phyloP scores from a whole-genome alignment of 2,888 invertebrate species.

The Cheilosia variabilis region DNA sequence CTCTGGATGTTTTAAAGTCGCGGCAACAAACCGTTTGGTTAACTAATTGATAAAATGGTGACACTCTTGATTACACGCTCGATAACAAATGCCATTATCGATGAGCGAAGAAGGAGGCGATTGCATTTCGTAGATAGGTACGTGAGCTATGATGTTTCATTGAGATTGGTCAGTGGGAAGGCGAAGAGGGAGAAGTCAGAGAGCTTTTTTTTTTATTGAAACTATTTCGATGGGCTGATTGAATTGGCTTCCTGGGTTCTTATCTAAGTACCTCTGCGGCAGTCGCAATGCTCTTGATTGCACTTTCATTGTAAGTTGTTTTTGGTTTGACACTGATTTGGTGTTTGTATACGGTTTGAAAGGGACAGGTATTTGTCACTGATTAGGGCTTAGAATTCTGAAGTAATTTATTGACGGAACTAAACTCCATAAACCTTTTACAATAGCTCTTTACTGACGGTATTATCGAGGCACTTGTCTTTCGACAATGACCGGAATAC shows the following conservation, averaged over 20 bases:
- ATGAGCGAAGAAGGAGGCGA: constrained; percentile 28
- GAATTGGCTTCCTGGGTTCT: constrained; percentile 13
- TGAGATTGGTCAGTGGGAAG: constrained; percentile 49
- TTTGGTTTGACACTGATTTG: not conserved
- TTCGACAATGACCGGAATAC: too few relatives aligned
- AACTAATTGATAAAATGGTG: constrained; percentile 71
- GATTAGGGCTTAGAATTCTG: not conserved
- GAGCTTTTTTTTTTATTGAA: not conserved
- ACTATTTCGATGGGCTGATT: constrained; percentile 23
- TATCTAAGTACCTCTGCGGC: constrained; percentile 1
- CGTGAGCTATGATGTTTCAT: constrained; percentile 30
- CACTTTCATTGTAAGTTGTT: constrained; percentile 43
- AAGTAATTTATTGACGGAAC: not conserved
- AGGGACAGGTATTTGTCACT: not conserved
- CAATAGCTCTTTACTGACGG: too few relatives aligned
- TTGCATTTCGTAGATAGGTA: constrained; percentile 42
- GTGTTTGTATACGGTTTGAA: too few relatives aligned
- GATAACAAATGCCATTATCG: constrained; percentile 68
- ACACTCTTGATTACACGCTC: constrained; percentile 68
- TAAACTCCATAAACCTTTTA: too few relatives aligned
- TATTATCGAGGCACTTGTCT: too few relatives aligned
- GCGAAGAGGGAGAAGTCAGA: not conserved
- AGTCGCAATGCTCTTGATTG: constrained; percentile 4
- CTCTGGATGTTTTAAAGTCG: constrained; percentile 6
- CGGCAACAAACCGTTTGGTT: constrained; percentile 30